Percentiles rank a stretch among this genome's conserved stretches.
Evolutionary conservation across 2,888 invertebrate genomes (phyloP).

Genomic region (Orchestes rusci): DNA sequence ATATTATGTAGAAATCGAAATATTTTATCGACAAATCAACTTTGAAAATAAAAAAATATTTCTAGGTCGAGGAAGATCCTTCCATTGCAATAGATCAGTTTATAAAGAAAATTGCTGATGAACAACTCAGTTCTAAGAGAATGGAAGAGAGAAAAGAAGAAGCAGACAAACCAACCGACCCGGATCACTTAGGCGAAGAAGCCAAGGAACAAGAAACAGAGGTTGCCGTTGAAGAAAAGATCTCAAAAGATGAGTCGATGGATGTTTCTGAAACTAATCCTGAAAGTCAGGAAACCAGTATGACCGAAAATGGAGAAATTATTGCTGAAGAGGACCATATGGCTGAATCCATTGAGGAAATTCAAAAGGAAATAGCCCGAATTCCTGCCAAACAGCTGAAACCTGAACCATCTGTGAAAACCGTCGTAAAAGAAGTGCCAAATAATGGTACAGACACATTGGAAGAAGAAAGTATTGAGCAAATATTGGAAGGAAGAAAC

Average conservation of each 20-base stretch:
- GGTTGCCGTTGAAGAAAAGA: background rate
- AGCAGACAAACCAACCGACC: background rate
- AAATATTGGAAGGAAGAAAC: conserved; percentile 17
- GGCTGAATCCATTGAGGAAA: conserved; percentile 21
- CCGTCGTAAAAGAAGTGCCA: background rate
- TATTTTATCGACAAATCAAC: no score
- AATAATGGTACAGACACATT: background rate
- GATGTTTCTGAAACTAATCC: background rate
- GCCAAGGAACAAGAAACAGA: background rate
- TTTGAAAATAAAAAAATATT: background rate
- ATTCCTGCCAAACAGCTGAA: conserved; percentile 13
- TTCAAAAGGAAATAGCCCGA: conserved; percentile 20
- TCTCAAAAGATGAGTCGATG: background rate
- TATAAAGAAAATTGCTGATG: conserved; percentile 25
- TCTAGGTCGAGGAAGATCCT: conserved; percentile 21
- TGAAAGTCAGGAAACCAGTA: background rate
- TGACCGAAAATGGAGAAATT: no score
- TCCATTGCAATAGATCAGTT: conserved; percentile 25
- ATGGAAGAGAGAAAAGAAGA: conserved; percentile 17
- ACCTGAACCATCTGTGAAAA: background rate
- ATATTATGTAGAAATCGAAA: no score
- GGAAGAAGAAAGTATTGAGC: conserved; percentile 12
- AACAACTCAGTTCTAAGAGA: conserved; percentile 25
- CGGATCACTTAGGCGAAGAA: background rate
- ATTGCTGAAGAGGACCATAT: no score